Conservation (phyloP, 1,140 invertebrate genomes). For the Drosophila pseudoananassae region DNA sequence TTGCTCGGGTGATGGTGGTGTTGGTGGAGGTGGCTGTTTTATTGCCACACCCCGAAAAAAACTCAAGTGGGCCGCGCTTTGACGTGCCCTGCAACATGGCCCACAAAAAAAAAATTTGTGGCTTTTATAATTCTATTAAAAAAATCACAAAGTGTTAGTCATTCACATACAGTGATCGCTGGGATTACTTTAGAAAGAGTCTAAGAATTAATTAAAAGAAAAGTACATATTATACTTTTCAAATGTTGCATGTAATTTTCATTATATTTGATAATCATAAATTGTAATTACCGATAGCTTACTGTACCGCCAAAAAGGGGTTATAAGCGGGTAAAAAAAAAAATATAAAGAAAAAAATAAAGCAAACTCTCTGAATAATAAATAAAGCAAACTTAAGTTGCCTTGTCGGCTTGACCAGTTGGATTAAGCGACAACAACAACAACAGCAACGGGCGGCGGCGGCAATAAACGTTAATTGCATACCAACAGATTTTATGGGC, state of each 20-base stretch:
- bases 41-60: constrained; percentile 73
- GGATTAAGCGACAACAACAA: constrained; percentile 73
- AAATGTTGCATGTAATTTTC: not conserved
- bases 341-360: not conserved
- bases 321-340: not conserved
- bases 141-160: constrained; percentile 28
- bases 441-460: constrained; percentile 20
- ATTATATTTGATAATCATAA: not conserved
- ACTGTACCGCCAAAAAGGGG: not conserved
- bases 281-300: not conserved
- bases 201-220: not conserved
- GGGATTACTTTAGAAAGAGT: not conserved
- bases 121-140: constrained; percentile 42
- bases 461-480: constrained; percentile 80
- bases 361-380: constrained; percentile 61
- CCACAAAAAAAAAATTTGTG: not conserved
- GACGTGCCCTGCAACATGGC: constrained; percentile 31
- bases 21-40: constrained; percentile 49
- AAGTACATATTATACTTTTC: not conserved
- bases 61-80: constrained; percentile 20
- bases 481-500: constrained; percentile 80
- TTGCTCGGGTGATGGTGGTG: constrained; percentile 10
- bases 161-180: not conserved
- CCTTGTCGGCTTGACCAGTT: constrained; percentile 72
- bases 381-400: constrained; percentile 72